Evolutionary conservation across 2,888 invertebrate species (phyloP).

Genomic region (Campoletis raptor): DNA sequence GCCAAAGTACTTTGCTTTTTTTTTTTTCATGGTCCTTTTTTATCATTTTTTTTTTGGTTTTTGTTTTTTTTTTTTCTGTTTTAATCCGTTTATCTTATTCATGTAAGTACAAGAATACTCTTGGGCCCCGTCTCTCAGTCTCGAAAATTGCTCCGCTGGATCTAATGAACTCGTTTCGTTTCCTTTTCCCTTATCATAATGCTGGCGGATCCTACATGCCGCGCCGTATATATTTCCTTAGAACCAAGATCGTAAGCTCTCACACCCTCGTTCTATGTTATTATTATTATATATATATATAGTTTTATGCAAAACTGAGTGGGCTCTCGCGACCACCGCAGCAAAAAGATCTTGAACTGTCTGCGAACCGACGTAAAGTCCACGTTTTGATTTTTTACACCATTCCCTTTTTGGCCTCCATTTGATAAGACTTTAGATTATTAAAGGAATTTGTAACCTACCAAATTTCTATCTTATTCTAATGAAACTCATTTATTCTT

Average conservation of each 20-base stretch:
- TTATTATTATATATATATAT: no score
- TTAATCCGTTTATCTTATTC: slow-evolving; percentile 66
- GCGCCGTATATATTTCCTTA: slow-evolving; percentile 51
- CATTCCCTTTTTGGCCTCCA: not conserved
- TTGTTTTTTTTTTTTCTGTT: slow-evolving; percentile 13
- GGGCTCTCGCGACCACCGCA: slow-evolving; percentile 36
- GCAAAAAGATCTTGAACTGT: slow-evolving; percentile 5
- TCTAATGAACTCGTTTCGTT: slow-evolving; percentile 65
- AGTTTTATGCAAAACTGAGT: slow-evolving; percentile 55
- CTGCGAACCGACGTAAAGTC: slow-evolving; percentile 7
- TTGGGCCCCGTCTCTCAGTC: slow-evolving; percentile 58
- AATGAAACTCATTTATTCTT: not conserved
- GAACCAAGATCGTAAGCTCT: slow-evolving; percentile 38
- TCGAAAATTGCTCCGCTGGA: slow-evolving; percentile 49
- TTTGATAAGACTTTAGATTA: slow-evolving; percentile 17
- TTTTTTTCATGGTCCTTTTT: slow-evolving; percentile 12
- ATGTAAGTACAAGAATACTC: slow-evolving; percentile 63
- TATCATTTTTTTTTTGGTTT: slow-evolving; percentile 7
- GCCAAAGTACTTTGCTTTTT: slow-evolving; percentile 2
- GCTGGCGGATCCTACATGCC: slow-evolving; percentile 45
- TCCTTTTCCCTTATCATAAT: slow-evolving; percentile 65
- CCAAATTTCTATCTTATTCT: slow-evolving; percentile 10
- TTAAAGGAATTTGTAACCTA: not conserved
- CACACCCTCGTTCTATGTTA: not conserved
- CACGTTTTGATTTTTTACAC: slow-evolving; percentile 34